Conservation (phyloP, 2,113 vertebrate species). For the Anguilla japonica region DNA sequence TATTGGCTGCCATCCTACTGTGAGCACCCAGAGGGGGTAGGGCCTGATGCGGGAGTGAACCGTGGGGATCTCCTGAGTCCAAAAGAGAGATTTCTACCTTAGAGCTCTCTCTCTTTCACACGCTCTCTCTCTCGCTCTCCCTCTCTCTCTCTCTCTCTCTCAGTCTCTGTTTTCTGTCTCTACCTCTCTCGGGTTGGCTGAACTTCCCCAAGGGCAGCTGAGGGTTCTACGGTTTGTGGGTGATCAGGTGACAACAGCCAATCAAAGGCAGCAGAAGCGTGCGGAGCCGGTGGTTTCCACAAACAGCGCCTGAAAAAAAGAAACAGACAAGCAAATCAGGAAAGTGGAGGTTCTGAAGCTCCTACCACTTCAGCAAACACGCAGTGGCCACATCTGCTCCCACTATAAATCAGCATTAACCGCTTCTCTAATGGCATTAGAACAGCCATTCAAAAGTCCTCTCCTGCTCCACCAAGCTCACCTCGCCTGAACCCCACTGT, state of each 20-base stretch:
- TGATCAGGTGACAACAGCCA: neutral
- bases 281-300: neutral
- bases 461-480: slow-evolving; percentile 43
- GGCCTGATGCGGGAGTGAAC: slow-evolving; percentile 34
- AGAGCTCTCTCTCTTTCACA: neutral
- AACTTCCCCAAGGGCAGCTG: neutral
- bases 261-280: neutral
- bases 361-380: neutral
- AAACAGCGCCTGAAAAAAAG: slow-evolving; percentile 6
- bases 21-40: slow-evolving; percentile 53
- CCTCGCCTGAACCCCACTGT: slow-evolving; percentile 45
- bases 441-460: slow-evolving; percentile 18
- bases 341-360: neutral
- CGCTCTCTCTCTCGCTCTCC: neutral
- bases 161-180: neutral
- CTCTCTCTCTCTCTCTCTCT: neutral
- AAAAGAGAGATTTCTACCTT: neutral
- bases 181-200: neutral
- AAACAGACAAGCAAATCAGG: neutral
- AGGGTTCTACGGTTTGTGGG: neutral
- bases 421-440: slow-evolving; percentile 22
- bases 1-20: slow-evolving; percentile 81
- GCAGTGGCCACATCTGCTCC: neutral
- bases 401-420: neutral
- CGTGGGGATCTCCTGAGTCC: slow-evolving; percentile 1